A percentile compares a stretch with the other conserved stretches of the same genome.
These are phyloP conservation scores for Conchocele bisecta DNA, from an alignment of 2,888 invertebrate genomes.

Conservation along the genomic window DNA sequence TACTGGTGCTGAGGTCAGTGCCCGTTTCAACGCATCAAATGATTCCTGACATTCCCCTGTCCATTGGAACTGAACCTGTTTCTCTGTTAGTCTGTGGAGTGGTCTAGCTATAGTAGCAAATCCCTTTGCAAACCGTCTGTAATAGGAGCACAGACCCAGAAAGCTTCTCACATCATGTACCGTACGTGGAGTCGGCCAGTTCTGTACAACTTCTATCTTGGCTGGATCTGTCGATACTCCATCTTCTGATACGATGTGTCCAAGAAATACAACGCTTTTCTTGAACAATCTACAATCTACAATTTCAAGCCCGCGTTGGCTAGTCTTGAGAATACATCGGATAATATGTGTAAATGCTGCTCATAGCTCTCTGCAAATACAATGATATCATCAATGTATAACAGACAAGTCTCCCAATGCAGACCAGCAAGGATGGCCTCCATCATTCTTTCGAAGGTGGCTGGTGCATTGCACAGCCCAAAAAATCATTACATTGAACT, in stretches of 20 bases:
- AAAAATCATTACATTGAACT: conserved; percentile 37
- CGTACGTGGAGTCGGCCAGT: conserved; percentile 40
- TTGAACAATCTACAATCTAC: conserved; percentile 53
- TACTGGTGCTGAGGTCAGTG: not conserved
- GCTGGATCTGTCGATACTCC: conserved; percentile 44
- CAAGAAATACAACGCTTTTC: conserved; percentile 48
- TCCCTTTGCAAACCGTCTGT: conserved; percentile 48
- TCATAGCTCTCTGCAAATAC: not conserved
- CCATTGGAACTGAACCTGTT: conserved; percentile 35
- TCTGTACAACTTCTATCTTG: conserved; percentile 42
- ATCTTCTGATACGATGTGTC: conserved; percentile 48
- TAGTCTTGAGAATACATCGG: not conserved
- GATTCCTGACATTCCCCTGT: conserved; percentile 17
- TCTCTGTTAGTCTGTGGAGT: conserved; percentile 38
- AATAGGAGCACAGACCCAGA: conserved; percentile 53
- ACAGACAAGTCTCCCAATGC: not conserved
- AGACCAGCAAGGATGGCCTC: not conserved
- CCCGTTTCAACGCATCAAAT: not conserved
- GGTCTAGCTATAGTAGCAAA: conserved; percentile 57
- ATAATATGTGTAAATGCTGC: not conserved
- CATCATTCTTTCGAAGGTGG: not conserved
- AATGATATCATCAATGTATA: not conserved
- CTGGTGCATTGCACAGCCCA: conserved; percentile 21
- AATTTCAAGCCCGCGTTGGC: conserved; percentile 15
- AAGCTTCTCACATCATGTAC: conserved; percentile 47